These are phyloP conservation scores for Microvelia longipes DNA, from an alignment of 1,140 invertebrate species.

Conservation along the genomic window DNA sequence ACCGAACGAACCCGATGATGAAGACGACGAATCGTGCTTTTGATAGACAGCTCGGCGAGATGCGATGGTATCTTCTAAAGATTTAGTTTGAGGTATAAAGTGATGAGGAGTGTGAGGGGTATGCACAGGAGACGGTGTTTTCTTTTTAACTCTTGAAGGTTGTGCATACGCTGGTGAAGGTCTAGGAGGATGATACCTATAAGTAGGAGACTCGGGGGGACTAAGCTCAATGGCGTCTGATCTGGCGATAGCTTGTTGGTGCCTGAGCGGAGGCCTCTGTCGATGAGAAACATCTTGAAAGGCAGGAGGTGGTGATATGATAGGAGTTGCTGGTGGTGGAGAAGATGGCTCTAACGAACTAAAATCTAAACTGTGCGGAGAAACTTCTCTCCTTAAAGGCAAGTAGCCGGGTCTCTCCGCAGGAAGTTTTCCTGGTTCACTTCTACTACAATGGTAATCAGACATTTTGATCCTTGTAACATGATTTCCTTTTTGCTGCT, in stretches of 20 bases:
- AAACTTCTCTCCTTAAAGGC: constrained; percentile 23
- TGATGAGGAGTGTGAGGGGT: constrained; percentile 25
- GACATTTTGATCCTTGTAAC: constrained; percentile 33
- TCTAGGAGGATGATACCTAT: constrained; percentile 8
- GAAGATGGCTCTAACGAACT: constrained; percentile 29
- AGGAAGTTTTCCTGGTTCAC: constrained; percentile 35
- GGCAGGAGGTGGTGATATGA: constrained; percentile 43
- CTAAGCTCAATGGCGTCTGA: constrained; percentile 31
- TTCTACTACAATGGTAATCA: constrained; percentile 39
- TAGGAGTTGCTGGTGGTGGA: constrained; percentile 39
- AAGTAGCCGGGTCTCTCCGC: constrained; percentile 31
- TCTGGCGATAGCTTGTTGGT: constrained; percentile 10
- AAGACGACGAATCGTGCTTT: constrained; percentile 38
- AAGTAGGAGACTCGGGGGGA: constrained; percentile 32
- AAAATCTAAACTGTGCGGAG: constrained; percentile 20
- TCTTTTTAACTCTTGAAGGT: constrained; percentile 13
- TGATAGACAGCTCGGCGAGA: constrained; percentile 36
- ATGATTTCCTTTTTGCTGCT: neutral
- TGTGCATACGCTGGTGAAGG: constrained; percentile 8
- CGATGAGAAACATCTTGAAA: constrained; percentile 33
- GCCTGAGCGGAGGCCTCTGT: neutral
- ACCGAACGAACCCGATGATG: constrained; percentile 37
- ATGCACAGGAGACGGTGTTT: constrained; percentile 21
- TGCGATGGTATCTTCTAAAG: constrained; percentile 37
- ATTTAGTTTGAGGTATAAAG: constrained; percentile 37